Conservation (phyloP, 2,797 vertebrate species). For the Hylomyscus alleni region DNA sequence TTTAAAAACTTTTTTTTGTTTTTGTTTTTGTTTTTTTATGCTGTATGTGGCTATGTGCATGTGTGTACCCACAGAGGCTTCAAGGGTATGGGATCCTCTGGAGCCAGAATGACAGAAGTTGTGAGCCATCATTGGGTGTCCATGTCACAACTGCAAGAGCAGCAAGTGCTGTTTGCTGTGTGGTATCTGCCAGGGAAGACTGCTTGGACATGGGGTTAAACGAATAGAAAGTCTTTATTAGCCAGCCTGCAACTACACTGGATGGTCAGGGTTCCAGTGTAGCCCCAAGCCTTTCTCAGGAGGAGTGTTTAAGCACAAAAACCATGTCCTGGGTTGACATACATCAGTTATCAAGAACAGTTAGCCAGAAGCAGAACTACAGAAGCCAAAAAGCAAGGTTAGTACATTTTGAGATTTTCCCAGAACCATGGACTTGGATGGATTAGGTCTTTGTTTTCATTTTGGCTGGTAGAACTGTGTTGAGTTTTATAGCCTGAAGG, state of each 20-base stretch:
- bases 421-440: neutral
- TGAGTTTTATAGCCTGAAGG: neutral
- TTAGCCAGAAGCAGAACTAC: neutral
- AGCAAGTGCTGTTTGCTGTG: neutral
- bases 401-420: neutral
- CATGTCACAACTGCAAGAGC: neutral
- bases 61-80: rapidly evolving
- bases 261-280: neutral
- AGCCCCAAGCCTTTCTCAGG: neutral
- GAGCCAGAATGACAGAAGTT: neutral
- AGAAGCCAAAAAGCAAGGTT: neutral
- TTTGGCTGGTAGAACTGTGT: neutral
- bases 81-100: neutral
- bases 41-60: neutral
- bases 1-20: neutral
- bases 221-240: neutral
- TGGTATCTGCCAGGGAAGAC: neutral
- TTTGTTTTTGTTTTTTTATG: neutral
- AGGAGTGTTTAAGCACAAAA: neutral
- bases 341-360: neutral
- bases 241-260: neutral
- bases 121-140: neutral
- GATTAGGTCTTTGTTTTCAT: neutral
- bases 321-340: neutral
- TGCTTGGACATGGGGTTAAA: neutral